A percentile compares a stretch with the other conserved stretches of the same genome.
phyloP scores from a whole-genome alignment of 2,113 vertebrate species.

The Picathartes gymnocephalus region DNA sequence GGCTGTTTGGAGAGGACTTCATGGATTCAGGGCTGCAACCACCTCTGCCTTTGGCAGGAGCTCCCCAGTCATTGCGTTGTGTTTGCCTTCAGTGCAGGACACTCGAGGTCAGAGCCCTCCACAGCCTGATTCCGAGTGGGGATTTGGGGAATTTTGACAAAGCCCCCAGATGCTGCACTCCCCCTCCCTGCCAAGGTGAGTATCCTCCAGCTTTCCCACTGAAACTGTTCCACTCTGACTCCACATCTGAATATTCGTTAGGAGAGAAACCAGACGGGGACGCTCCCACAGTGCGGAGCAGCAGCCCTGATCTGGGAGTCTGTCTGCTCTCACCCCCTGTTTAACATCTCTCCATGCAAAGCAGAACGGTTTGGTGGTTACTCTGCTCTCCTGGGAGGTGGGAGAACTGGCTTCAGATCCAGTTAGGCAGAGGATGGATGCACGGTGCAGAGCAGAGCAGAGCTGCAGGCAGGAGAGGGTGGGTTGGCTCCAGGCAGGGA shows the following conservation, averaged over 20 bases:
- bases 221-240: background rate
- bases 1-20: background rate
- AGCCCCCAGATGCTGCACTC: background rate
- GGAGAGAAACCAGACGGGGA: background rate
- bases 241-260: conserved; percentile 13
- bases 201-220: background rate
- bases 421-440: background rate
- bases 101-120: background rate
- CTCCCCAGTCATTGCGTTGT: background rate
- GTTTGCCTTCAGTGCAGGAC: background rate
- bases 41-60: background rate
- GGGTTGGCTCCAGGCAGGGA: background rate
- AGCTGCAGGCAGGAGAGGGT: background rate
- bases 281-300: background rate
- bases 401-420: conserved; percentile 28
- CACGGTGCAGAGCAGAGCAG: background rate
- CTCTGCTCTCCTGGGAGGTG: background rate
- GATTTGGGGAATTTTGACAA: background rate
- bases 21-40: background rate
- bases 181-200: background rate
- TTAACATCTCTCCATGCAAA: conserved; percentile 30
- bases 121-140: background rate
- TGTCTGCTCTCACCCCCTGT: background rate
- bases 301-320: conserved; percentile 16
- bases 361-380: conserved; percentile 13